Evolutionary conservation across 1,140 invertebrate species (phyloP).

Genomic region (Lordiphosa collinella): DNA sequence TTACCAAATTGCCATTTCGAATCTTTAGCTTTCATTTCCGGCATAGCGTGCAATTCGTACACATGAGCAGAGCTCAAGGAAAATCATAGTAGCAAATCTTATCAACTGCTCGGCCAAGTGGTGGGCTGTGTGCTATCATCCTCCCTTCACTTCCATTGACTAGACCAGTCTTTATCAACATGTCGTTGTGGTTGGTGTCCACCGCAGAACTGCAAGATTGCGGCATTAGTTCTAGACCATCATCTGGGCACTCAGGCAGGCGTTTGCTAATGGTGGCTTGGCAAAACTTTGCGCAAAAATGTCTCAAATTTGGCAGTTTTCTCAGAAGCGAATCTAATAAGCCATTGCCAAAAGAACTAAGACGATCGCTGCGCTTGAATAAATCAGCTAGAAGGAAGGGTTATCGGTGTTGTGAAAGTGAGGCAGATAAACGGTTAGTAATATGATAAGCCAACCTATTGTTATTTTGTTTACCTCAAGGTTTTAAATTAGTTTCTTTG

Average conservation of each 20-base stretch:
- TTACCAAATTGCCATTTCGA: constrained; percentile 17
- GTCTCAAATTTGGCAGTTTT: constrained; percentile 37
- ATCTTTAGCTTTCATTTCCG: constrained; percentile 6
- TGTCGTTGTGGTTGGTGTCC: constrained; percentile 63
- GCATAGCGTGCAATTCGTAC: background rate
- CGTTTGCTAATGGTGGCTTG: constrained; percentile 40
- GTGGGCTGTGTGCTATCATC: background rate
- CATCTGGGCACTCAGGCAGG: constrained; percentile 5
- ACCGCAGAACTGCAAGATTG: constrained; percentile 39
- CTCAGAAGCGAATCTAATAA: constrained; percentile 59
- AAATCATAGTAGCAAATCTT: constrained; percentile 33
- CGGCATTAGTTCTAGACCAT: background rate
- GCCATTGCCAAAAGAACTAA: constrained; percentile 63
- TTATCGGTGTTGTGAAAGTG: constrained; percentile 80
- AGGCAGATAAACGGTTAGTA: constrained; percentile 81
- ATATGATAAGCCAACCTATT: constrained; percentile 40
- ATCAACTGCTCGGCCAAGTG: constrained; percentile 41
- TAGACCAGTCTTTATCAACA: constrained; percentile 53
- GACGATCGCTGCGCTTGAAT: constrained; percentile 65
- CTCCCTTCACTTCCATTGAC: constrained; percentile 1
- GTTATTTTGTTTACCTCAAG: constrained; percentile 23
- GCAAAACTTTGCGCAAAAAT: constrained; percentile 47
- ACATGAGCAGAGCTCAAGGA: too few species aligned
- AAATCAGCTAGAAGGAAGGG: constrained; percentile 80
- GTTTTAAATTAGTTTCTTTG: constrained; percentile 6